These are phyloP conservation scores for Eumerus sabulonum DNA, from an alignment of 2,888 invertebrate species.

Conservation along the genomic window DNA sequence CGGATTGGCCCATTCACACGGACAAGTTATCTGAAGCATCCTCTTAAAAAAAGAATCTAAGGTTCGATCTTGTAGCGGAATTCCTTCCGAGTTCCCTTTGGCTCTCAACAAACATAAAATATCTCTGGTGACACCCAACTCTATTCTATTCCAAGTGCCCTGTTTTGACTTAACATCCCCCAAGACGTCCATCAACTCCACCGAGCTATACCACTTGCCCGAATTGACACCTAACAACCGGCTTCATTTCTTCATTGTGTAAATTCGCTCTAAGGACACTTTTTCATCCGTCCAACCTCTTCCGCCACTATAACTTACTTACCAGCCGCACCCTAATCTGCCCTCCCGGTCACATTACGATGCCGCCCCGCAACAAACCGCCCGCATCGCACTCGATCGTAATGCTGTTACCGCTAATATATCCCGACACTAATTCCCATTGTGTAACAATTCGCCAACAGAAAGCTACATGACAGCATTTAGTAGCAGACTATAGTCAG, in stretches of 20 bases:
- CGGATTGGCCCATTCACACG: too few relatives aligned
- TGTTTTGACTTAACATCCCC: too few relatives aligned
- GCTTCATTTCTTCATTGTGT: slow-evolving; percentile 52
- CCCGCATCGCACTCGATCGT: too few relatives aligned
- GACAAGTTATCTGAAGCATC: too few relatives aligned
- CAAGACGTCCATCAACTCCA: too few relatives aligned
- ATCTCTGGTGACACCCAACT: too few relatives aligned
- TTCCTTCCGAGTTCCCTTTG: too few relatives aligned
- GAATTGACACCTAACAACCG: not conserved
- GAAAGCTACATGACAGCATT: slow-evolving; percentile 65
- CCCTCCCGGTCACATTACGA: slow-evolving; percentile 34
- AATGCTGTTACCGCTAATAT: slow-evolving; percentile 56
- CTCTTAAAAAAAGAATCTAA: too few relatives aligned
- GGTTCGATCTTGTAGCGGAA: too few relatives aligned
- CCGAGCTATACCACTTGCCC: too few relatives aligned
- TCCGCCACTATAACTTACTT: slow-evolving; percentile 9
- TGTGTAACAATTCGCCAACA: slow-evolving; percentile 69
- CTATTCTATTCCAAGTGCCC: too few relatives aligned
- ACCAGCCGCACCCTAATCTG: slow-evolving; percentile 16
- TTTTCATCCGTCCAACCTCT: slow-evolving; percentile 1
- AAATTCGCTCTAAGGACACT: slow-evolving; percentile 43
- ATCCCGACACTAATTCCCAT: slow-evolving; percentile 67
- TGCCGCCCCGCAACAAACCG: slow-evolving; percentile 18
- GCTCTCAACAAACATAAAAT: too few relatives aligned
- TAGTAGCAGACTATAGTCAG: slow-evolving; percentile 37